phyloP scores from a whole-genome alignment of 2,888 invertebrate species.

The Caenorhabditis sp. region DNA sequence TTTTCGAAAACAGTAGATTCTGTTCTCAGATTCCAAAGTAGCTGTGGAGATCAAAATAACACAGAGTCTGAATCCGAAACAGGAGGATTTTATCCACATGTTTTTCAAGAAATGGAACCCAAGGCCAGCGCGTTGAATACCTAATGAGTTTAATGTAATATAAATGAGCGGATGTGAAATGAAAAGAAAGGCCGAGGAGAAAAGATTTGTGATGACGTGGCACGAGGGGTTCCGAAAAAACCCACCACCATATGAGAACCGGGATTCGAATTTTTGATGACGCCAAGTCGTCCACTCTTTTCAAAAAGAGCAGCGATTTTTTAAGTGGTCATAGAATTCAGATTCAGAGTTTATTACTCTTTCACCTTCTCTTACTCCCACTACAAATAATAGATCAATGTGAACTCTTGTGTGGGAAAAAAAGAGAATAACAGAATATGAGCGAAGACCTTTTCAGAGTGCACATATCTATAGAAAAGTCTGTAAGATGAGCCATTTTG shows the following conservation, averaged over 20 bases:
- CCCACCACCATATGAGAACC: constrained; percentile 31
- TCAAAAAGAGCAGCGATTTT: constrained; percentile 19
- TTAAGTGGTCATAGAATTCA: constrained; percentile 15
- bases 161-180: constrained; percentile 47
- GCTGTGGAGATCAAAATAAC: not conserved
- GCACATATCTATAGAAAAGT: not conserved
- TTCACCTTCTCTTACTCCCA: constrained; percentile 17
- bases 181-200: not conserved
- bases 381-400: constrained; percentile 26
- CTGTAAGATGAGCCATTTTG: not conserved
- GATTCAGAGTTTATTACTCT: not conserved
- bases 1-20: not conserved
- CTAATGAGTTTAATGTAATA: constrained; percentile 60
- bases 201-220: constrained; percentile 39
- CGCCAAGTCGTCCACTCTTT: not conserved
- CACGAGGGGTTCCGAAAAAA: not conserved
- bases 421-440: constrained; percentile 7
- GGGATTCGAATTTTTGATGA: constrained; percentile 16
- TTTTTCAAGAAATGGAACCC: constrained; percentile 31
- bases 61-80: not conserved
- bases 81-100: no score
- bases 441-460: constrained; percentile 1
- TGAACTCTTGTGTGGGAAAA: constrained; percentile 27
- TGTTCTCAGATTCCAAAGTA: not conserved
- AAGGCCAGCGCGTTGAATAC: constrained; percentile 45